These are phyloP conservation scores for Conops quadrifasciatus DNA, from an alignment of 2,888 invertebrate genomes.

Conservation along the genomic window DNA sequence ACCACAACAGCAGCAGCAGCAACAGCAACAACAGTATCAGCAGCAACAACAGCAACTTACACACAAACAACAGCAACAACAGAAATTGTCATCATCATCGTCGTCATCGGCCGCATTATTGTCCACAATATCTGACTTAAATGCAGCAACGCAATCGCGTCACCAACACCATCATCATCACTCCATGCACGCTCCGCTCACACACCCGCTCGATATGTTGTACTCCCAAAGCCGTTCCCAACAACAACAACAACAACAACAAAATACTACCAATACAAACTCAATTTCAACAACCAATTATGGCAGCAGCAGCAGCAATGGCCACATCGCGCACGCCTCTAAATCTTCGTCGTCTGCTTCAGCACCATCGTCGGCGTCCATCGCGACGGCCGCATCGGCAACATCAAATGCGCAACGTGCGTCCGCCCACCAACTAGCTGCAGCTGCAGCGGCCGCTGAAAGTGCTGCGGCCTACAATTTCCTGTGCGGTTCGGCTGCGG, in stretches of 20 bases:
- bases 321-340: conserved; percentile 43
- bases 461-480: conserved; percentile 55
- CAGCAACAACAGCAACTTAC: conserved; percentile 38
- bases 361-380: conserved; percentile 27
- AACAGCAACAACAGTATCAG: conserved; percentile 36
- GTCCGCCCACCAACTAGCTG: conserved; percentile 56
- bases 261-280: conserved; percentile 48
- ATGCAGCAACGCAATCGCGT: conserved; percentile 30
- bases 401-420: conserved; percentile 14
- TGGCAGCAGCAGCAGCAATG: conserved; percentile 41
- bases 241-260: conserved; percentile 41
- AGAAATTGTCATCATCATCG: conserved; percentile 12
- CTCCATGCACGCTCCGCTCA: conserved; percentile 41
- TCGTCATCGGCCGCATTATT: conserved; percentile 24
- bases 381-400: conserved; percentile 4
- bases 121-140: conserved; percentile 41
- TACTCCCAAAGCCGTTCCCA: conserved; percentile 60
- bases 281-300: conserved; percentile 42
- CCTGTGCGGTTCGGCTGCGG: conserved; percentile 47
- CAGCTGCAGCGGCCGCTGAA: conserved; percentile 60
- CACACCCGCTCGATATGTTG: conserved; percentile 62
- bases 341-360: conserved; percentile 29
- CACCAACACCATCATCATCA: conserved; percentile 38
- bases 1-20: conserved; percentile 46
- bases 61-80: conserved; percentile 31